Base-by-base conservation (phyloP, 2,797 vertebrate genomes). In the Catharus ustulatus region DNA sequence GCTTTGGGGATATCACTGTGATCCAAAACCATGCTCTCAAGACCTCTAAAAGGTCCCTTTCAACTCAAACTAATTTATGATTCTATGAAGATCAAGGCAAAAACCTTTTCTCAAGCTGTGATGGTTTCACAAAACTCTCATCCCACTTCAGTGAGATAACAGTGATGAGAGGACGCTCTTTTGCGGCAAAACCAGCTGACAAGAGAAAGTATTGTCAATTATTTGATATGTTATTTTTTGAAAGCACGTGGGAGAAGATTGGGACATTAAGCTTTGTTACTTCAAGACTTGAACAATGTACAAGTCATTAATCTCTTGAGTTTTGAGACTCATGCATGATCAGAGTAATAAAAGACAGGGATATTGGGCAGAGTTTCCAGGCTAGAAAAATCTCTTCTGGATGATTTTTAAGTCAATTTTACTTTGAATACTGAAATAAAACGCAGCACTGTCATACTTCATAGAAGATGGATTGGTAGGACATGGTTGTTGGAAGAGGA, bases 211-310 rank as follows among this genome's bases (percentile, higher is more conserved):
- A 36, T 1, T 24, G n/a, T 15, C 45, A 38, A 2, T 45, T 29
- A 22, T 63, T 72, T 63, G 23, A 40, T 49, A 14, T 24, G 24
- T 19, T 55, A 8, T 20, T 62, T 71, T 51, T 63, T 48, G 40
- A 75, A 68, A 30, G 8, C 38, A 20, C 0, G 0, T 23, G 8
- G 30, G n/a, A 59, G 12, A 71, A 79, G 21, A 59, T 4, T 24
- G 38, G 24, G 30, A 4, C 30, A 48, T 63, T 27, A 75, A 24
- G 3, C 75, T 82, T 57, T 45, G 38, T 63, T 80, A 13, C 38
- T 84, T 59, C 24, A 32, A 30, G 78, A 23, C 10, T 63, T 69
- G 42, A 82, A 26, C 32, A 52, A 52, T 16, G 21, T 13, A 23
- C 3, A 34, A 46, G 20, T 67, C 62, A 77, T 75, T 64, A 67